Percentiles rank a stretch among this genome's conserved stretches.
phyloP scores from a whole-genome alignment of 1,140 invertebrate genomes.

The Holotrichia oblita region DNA sequence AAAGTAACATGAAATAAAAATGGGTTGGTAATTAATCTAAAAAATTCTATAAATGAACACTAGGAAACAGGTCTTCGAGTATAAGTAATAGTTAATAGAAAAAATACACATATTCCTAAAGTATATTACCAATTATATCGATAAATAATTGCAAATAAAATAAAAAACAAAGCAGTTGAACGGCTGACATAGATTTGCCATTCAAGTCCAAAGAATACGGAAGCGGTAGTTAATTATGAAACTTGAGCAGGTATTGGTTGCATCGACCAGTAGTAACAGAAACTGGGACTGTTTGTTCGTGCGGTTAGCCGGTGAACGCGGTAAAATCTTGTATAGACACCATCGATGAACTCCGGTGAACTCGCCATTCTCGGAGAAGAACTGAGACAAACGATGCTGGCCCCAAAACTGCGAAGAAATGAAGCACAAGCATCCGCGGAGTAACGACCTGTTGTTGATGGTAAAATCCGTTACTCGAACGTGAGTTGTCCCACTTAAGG shows the following conservation, averaged over 20 bases:
- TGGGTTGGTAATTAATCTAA: too few relatives aligned
- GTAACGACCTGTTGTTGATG: constrained; percentile 14
- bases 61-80: too few relatives aligned
- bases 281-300: neutral
- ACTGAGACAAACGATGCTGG: neutral
- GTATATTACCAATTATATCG: neutral
- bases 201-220: constrained; percentile 20
- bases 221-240: constrained; percentile 26
- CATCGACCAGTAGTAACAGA: neutral
- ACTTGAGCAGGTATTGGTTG: neutral
- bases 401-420: constrained; percentile 32
- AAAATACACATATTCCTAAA: too few relatives aligned
- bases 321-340: constrained; percentile 13
- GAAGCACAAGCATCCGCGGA: constrained; percentile 8
- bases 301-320: constrained; percentile 14
- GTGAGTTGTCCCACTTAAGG: constrained; percentile 46
- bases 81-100: too few relatives aligned
- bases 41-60: too few relatives aligned
- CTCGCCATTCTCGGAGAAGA: constrained; percentile 23
- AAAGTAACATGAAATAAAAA: too few relatives aligned
- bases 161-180: constrained; percentile 4
- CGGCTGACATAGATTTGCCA: constrained; percentile 12
- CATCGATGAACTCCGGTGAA: constrained; percentile 40
- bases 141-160: neutral
- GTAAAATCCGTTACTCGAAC: constrained; percentile 45